phyloP scores from a whole-genome alignment of 2,797 vertebrate genomes.

The Fringilla coelebs region DNA sequence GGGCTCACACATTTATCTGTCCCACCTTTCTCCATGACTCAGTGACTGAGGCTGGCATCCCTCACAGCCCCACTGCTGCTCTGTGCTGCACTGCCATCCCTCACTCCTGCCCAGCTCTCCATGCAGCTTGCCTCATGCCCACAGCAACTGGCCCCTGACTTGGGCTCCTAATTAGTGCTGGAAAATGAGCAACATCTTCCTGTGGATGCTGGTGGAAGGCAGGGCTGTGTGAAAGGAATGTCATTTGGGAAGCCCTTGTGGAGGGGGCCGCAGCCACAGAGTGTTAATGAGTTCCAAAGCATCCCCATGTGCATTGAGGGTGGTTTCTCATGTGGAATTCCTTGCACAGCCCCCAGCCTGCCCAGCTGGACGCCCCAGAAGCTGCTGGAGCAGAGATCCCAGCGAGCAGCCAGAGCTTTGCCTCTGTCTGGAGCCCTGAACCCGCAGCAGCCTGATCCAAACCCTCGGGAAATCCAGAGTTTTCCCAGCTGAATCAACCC shows the following conservation, averaged over 20 bases:
- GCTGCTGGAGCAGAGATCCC: background rate
- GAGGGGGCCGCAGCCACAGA: fast-evolving
- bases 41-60: background rate
- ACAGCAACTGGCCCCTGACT: background rate
- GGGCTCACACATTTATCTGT: background rate
- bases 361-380: background rate
- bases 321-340: background rate
- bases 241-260: background rate
- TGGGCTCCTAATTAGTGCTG: background rate
- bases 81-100: background rate
- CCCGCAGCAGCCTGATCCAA: background rate
- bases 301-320: fast-evolving
- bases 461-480: background rate
- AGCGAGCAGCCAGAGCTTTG: background rate
- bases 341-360: background rate
- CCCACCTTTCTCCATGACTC: background rate
- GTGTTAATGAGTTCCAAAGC: background rate
- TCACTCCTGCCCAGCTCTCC: background rate
- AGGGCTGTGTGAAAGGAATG: fast-evolving
- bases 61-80: background rate
- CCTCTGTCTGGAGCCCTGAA: background rate
- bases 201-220: background rate
- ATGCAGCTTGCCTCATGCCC: background rate
- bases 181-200: background rate
- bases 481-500: background rate